Conservation (phyloP, 2,113 vertebrate species). For the Anoura caudifer region DNA sequence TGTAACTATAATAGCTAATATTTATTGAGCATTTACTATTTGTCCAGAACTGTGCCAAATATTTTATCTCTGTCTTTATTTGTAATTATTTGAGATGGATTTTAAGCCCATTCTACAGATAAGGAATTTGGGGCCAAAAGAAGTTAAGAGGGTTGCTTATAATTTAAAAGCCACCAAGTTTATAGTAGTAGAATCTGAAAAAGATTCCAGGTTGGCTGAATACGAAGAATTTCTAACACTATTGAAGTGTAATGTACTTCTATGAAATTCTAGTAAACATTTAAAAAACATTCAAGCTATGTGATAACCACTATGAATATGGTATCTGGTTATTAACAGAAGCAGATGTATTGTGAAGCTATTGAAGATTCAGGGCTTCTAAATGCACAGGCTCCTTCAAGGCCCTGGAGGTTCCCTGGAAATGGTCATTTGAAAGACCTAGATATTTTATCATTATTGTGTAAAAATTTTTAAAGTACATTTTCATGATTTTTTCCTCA, state of each 20-base stretch:
- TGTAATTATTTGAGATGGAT: constrained; percentile 20
- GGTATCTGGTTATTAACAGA: not conserved
- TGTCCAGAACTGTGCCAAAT: not conserved
- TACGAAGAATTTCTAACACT: constrained; percentile 19
- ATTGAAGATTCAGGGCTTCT: not conserved
- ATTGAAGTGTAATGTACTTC: not conserved
- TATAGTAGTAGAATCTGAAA: not conserved
- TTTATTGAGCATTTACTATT: not conserved
- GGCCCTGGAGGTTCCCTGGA: not conserved
- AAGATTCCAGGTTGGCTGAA: not conserved
- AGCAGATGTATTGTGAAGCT: not conserved
- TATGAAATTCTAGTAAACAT: constrained; percentile 36
- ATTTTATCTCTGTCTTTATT: constrained; percentile 31
- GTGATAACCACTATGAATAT: not conserved
- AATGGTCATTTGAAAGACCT: not conserved
- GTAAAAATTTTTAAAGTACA: not conserved
- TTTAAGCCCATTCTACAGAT: not conserved
- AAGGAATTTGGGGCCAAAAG: not conserved
- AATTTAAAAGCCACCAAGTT: constrained; percentile 19
- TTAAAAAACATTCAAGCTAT: not conserved
- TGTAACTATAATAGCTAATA: not conserved
- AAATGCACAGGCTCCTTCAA: not conserved
- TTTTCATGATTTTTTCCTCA: constrained; percentile 3
- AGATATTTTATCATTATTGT: not conserved
- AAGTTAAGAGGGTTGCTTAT: constrained; percentile 6